Base-by-base conservation (phyloP, 2,888 invertebrate genomes). In the Psococerastis gibbosa region DNA sequence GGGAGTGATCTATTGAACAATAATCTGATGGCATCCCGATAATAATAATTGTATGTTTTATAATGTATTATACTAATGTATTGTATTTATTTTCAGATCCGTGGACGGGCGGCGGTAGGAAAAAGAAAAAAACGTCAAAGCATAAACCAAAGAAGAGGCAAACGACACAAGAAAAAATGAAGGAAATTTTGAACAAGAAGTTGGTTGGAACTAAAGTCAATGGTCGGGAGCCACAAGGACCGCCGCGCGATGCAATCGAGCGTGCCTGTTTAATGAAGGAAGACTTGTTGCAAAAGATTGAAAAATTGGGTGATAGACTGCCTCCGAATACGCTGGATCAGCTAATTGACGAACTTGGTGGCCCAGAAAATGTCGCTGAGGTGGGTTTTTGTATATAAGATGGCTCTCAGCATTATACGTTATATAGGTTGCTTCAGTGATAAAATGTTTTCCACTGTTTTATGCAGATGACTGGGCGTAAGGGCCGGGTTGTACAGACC, bases 321-420 rank as follows among this genome's bases (percentile, higher is more conserved):
- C 98, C 98, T 4, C 85, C 95, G 32, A 98, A 99, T 63, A 95
- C 98, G 1, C 68, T 99, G 35, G 98, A 99, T 69, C 94, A 98
- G 60, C 70, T 98, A 9, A 97, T 99, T 49, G 97, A 99, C 63
- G 91, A 94, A 58, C 71, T 98, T 8, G 98, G 98, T 41, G 98
- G 98, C 2, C 87, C 95, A 0, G 91, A 94, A 52, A 87, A 88
- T 63, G 98, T 98, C 0, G 97, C 98, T 0, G 97, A 98, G 71
- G 77, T 76, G 47, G 47, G 47, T 9, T 27, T 9, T 27, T 27
- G 27, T 27, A 11, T 11, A 27, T 27, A 11, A 27, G 11, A 11
- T 27, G 8, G 27, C 6, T 6, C 11, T 27, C 8, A 11, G 27
- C 6, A 27, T 9, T 9, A 27, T 27, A 9, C 11, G 27, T 27